Evolutionary conservation across 2,888 invertebrate species (phyloP), one percentile per base, ranked within the genome.

Genomic region (Camponotus fellah): DNA sequence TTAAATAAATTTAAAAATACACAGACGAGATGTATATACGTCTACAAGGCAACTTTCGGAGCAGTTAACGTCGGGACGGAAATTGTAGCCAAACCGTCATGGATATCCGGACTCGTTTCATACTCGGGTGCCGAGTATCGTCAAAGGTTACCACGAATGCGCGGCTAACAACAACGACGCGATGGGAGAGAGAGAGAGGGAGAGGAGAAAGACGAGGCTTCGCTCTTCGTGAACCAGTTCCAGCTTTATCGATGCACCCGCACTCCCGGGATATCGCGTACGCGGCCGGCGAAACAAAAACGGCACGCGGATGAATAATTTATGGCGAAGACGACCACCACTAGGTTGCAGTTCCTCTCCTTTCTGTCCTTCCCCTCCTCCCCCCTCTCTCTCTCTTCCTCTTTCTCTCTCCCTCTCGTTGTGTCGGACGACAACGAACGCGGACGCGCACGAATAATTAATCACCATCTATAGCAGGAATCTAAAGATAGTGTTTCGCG

Each of bases 401-500:
- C 34, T 37, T 34, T 10, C 68, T 8, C 14, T 10, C 0, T 34
- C 21, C 9, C 26, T 8, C 21, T 32, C 9, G 43, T 46, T 37
- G 60, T 58, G 79, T 71, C 58, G 46, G 58, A 71, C 46, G 43
- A 60, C 79, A 71, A 79, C 71, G 79, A 80, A 80, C 71, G 79
- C 71, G 84, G 69, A 82, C 66, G 71, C 75, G 74, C 74, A 84
- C 74, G 82, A 84, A 84, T 84, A 84, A 84, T 84, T 82, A 69
- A 84, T 84, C 82, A 68, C 74, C 82, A 76, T 76, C 84, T 84
- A 84, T 84, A 82, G 83, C 62, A 58, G 75, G 68, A 53, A 76
- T 82, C 84, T 84, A 84, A 84, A 84, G 84, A 84, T 84, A 84
- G 84, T 82, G 56, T 71, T 81, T 49, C 75, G 79, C 71, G 60